phyloP scores from a whole-genome alignment of 2,888 invertebrate genomes.

The Ochropacha duplaris region DNA sequence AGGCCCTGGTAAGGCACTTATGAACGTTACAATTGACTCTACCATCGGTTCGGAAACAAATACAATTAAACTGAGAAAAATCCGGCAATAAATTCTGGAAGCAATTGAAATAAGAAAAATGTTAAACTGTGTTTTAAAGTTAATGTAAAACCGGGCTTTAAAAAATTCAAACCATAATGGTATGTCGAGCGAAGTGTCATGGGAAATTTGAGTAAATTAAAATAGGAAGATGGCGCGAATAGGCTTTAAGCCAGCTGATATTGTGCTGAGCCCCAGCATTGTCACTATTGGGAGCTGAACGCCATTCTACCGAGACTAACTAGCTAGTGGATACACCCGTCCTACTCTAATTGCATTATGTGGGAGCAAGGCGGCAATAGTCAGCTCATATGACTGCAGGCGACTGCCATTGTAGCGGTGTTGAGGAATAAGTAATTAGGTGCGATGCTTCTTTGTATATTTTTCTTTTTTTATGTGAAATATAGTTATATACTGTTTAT shows the following conservation, averaged over 20 bases:
- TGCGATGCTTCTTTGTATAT: slow-evolving; percentile 52
- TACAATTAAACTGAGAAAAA: too few species aligned
- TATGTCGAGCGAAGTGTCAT: slow-evolving; percentile 79
- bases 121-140: not conserved
- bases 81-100: too few species aligned
- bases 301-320: slow-evolving; percentile 60
- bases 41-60: too few species aligned
- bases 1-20: too few species aligned
- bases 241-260: slow-evolving; percentile 64
- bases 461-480: slow-evolving; percentile 36
- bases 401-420: slow-evolving; percentile 59
- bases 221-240: slow-evolving; percentile 82
- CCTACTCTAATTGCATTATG: slow-evolving; percentile 18
- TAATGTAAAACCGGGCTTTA: slow-evolving; percentile 23
- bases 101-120: too few species aligned
- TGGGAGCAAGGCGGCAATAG: slow-evolving; percentile 24
- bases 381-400: slow-evolving; percentile 61
- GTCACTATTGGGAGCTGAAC: slow-evolving; percentile 60
- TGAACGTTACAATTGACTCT: too few species aligned
- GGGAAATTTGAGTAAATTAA: slow-evolving; percentile 84
- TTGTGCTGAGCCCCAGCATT: slow-evolving; percentile 63
- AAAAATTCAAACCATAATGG: slow-evolving; percentile 48
- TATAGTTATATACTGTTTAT: slow-evolving; percentile 35
- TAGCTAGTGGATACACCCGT: slow-evolving; percentile 50
- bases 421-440: slow-evolving; percentile 77